Evolutionary conservation across 2,797 vertebrate genomes (phyloP).

Genomic region (Phalanger gymnotis): DNA sequence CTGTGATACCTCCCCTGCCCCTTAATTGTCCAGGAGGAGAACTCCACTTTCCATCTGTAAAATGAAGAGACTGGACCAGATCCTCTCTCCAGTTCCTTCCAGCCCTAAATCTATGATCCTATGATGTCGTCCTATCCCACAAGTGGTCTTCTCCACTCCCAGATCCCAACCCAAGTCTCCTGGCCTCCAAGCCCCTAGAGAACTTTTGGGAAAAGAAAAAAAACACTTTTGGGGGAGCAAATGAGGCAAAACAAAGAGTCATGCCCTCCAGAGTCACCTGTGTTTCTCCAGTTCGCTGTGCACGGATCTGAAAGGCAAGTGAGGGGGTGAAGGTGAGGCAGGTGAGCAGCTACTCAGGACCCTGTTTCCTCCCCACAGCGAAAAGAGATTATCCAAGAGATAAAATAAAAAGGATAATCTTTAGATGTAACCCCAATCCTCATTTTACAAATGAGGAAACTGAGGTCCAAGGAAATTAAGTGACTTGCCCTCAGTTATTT

Average conservation of each 20-base stretch:
- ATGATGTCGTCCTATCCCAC: background rate
- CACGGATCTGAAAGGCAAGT: slow-evolving; percentile 88
- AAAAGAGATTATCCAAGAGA: background rate
- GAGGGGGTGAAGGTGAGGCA: background rate
- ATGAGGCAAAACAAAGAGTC: background rate
- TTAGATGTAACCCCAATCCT: background rate
- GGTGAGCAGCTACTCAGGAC: background rate
- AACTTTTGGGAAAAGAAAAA: background rate
- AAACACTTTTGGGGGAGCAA: background rate
- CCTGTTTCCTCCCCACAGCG: background rate
- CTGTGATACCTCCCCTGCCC: background rate
- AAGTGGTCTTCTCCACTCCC: background rate
- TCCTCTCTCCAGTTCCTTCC: background rate
- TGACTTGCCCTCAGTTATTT: background rate
- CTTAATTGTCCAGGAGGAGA: background rate
- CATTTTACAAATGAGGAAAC: background rate
- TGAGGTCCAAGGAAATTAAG: background rate
- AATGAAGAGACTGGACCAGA: background rate
- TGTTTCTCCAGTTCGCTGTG: slow-evolving; percentile 98
- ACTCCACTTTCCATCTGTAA: background rate
- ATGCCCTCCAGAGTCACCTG: slow-evolving; percentile 86
- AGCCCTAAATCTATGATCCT: background rate
- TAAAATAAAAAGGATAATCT: background rate
- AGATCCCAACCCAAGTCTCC: background rate
- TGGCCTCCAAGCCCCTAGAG: background rate